Evolutionary conservation across 2,113 vertebrate genomes (phyloP).

Genomic region (Cephalopholis sonnerati): DNA sequence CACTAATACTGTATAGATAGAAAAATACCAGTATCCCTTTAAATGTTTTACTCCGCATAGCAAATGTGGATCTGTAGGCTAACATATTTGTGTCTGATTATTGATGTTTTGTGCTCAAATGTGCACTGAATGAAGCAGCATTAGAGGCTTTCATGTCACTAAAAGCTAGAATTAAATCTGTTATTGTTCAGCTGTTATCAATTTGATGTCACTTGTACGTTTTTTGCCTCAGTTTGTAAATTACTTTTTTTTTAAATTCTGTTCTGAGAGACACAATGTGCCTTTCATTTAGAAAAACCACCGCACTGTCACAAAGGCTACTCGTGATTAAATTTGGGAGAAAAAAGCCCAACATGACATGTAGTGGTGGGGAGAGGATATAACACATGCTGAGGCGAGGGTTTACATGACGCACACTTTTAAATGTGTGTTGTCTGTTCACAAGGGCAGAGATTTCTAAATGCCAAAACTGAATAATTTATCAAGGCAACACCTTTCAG

Average conservation of each 20-base stretch:
- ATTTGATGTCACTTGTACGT: neutral
- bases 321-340: neutral
- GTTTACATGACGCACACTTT: conserved; percentile 26
- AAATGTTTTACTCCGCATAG: neutral
- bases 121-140: neutral
- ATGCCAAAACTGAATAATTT: conserved; percentile 77
- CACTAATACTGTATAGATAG: too few species aligned
- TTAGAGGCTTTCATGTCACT: neutral
- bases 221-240: neutral
- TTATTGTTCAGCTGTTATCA: neutral
- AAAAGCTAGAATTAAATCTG: neutral
- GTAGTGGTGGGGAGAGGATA: neutral
- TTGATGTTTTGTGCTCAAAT: neutral
- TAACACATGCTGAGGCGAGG: conserved; percentile 13
- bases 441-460: conserved; percentile 61
- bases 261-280: neutral
- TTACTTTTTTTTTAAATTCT: neutral
- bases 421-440: conserved; percentile 41
- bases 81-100: too few species aligned
- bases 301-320: neutral
- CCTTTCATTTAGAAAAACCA: neutral
- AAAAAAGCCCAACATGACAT: neutral
- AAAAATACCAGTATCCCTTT: too few species aligned
- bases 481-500: conserved; percentile 68
- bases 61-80: neutral